A percentile compares a stretch with the other conserved stretches of the same genome.
Evolutionary conservation across 2,113 vertebrate genomes (phyloP).

Genomic region (Thryonomys swinderianus): DNA sequence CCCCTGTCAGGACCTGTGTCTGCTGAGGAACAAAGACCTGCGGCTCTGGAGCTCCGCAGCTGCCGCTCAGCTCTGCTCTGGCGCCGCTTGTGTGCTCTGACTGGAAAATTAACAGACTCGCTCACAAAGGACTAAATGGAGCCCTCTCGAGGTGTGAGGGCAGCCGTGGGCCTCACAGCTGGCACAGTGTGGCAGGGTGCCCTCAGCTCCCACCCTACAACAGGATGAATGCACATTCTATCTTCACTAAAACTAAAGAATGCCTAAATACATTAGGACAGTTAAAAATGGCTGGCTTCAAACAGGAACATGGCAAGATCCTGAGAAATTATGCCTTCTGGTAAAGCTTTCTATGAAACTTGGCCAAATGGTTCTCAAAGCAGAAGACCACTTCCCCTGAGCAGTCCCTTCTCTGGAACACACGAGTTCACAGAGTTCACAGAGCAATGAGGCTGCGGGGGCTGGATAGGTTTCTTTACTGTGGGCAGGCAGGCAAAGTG

Average conservation of each 20-base stretch:
- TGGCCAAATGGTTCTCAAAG: not conserved
- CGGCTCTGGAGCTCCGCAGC: too few species aligned
- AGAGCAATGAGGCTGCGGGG: not conserved
- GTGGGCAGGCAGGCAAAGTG: not conserved
- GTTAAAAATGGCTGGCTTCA: constrained; percentile 31
- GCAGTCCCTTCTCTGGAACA: not conserved
- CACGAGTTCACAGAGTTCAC: not conserved
- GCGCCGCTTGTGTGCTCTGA: too few species aligned
- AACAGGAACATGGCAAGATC: not conserved
- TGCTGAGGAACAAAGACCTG: too few species aligned
- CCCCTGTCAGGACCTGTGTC: too few species aligned
- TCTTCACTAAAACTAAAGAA: not conserved
- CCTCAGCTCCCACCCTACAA: not conserved
- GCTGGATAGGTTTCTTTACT: not conserved
- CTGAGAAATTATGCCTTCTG: not conserved
- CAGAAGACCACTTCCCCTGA: not conserved
- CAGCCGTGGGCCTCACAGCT: too few species aligned
- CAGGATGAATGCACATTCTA: not conserved
- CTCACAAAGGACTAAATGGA: too few species aligned
- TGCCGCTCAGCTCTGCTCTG: too few species aligned
- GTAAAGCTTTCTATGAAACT: not conserved
- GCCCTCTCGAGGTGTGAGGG: too few species aligned
- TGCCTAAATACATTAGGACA: not conserved
- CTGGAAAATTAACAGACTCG: too few species aligned
- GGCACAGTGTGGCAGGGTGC: too few species aligned